These are phyloP conservation scores for Mormyrus iriodes DNA, from an alignment of 2,113 vertebrate genomes.

Conservation along the genomic window DNA sequence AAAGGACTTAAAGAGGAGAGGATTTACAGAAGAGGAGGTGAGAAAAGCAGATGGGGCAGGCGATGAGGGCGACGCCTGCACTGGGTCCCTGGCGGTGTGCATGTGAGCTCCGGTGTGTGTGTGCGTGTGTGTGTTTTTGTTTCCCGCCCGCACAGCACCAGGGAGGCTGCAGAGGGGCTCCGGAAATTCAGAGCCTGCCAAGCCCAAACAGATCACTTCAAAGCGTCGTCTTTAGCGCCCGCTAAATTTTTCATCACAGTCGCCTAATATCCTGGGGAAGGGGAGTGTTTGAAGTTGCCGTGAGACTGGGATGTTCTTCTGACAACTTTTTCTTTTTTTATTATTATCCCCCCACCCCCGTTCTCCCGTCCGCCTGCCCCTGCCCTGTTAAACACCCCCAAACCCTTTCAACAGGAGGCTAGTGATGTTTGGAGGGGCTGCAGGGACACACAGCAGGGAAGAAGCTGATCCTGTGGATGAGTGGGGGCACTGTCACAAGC, in stretches of 20 bases:
- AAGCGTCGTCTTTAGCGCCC: conserved; percentile 75
- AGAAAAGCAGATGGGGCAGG: conserved; percentile 17
- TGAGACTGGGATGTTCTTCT: conserved; percentile 66
- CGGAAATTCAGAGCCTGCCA: conserved; percentile 69
- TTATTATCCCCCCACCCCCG: conserved; percentile 12
- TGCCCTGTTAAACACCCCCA: conserved; percentile 29
- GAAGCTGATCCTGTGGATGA: not conserved
- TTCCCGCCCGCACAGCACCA: conserved; percentile 22
- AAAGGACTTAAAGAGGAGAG: conserved; percentile 31
- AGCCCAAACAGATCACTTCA: conserved; percentile 78
- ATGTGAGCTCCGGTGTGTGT: not conserved
- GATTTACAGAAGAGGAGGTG: conserved; percentile 38
- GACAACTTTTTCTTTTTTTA: conserved; percentile 46
- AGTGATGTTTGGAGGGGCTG: conserved; percentile 28
- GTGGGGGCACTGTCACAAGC: not conserved
- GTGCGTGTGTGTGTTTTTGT: not conserved
- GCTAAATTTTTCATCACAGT: conserved; percentile 80
- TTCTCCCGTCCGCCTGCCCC: conserved; percentile 22
- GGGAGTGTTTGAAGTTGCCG: conserved; percentile 73
- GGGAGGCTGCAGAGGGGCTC: conserved; percentile 55
- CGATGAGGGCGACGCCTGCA: conserved; percentile 4
- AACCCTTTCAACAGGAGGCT: conserved; percentile 39
- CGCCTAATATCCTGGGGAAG: conserved; percentile 76
- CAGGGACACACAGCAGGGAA: not conserved
- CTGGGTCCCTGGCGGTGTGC: not conserved